A percentile compares a stretch with the other conserved stretches of the same genome.
Conservation (phyloP, 2,888 invertebrate species). For the Apamea anceps region DNA sequence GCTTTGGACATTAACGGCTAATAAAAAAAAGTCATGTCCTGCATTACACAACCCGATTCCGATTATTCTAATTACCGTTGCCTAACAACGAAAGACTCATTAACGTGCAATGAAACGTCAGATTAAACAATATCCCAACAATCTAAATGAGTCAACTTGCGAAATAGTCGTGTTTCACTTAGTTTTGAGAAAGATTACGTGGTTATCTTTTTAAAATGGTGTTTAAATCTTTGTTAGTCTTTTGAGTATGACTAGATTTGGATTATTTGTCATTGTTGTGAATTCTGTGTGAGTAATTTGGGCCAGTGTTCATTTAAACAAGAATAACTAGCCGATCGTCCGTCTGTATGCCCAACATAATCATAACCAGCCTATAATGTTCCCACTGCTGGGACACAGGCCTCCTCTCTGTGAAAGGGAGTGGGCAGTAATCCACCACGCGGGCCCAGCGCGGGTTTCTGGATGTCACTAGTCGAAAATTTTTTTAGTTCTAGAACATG, state of each 20-base stretch:
- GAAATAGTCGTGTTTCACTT: conserved; percentile 26
- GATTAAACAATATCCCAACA: conserved; percentile 41
- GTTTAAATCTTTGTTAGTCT: background rate
- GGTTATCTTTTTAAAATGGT: conserved; percentile 7
- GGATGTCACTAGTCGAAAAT: no score
- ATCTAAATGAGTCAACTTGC: conserved; percentile 20
- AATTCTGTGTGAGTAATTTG: background rate
- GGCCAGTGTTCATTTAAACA: no score
- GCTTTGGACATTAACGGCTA: no score
- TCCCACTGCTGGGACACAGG: no score
- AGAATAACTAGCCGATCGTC: no score
- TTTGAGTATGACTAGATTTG: background rate
- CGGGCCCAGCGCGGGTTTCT: no score
- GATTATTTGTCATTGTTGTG: background rate
- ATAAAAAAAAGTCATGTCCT: background rate
- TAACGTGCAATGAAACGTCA: conserved; percentile 36
- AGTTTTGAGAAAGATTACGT: conserved; percentile 15
- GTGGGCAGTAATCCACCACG: no score
- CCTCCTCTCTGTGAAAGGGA: no score
- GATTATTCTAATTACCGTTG: conserved; percentile 34
- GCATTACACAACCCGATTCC: conserved; percentile 33
- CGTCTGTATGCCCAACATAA: no score
- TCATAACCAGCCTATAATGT: no score
- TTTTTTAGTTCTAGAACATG: no score
- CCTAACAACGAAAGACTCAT: conserved; percentile 42